Percentiles rank a stretch among this genome's conserved stretches.
phyloP scores from a whole-genome alignment of 1,140 invertebrate genomes.

The Drosophila virilis region DNA sequence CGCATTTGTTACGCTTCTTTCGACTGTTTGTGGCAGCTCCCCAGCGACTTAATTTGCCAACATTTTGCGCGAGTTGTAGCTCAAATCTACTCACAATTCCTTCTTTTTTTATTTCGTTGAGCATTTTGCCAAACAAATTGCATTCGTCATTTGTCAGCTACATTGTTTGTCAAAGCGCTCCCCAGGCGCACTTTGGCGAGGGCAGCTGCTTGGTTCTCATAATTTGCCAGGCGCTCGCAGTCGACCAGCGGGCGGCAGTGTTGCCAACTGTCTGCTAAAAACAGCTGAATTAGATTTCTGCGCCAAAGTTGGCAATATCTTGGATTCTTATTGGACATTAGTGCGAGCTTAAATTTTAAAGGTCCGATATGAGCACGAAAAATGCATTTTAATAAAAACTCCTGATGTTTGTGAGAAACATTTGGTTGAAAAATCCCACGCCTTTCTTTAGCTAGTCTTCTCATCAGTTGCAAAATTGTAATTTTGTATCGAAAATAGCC shows the following conservation, averaged over 20 bases:
- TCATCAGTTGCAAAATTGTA: no score
- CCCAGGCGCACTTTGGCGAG: conserved; percentile 5
- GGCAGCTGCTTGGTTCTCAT: conserved; percentile 37
- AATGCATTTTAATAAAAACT: no score
- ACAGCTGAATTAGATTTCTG: no score
- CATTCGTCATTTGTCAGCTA: conserved; percentile 50
- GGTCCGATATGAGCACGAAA: no score
- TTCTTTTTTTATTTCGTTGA: not conserved
- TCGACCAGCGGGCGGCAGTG: not conserved
- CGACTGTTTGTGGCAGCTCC: conserved; percentile 28
- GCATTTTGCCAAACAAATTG: conserved; percentile 41
- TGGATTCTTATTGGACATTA: no score
- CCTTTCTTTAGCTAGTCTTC: no score
- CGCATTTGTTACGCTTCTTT: conserved; percentile 1
- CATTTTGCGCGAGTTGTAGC: conserved; percentile 48
- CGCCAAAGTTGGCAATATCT: no score
- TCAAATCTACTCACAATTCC: conserved; percentile 15
- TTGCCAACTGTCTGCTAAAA: conserved; percentile 7
- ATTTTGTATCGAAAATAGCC: no score
- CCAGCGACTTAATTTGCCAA: conserved; percentile 76
- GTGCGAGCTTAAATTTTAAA: no score
- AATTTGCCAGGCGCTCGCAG: conserved; percentile 30
- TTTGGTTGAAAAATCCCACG: no score
- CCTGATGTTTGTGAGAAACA: no score
- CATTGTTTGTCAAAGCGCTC: conserved; percentile 44